Evolutionary conservation across 2,888 invertebrate genomes (phyloP).

Genomic region (Phanerotoma sp.): DNA sequence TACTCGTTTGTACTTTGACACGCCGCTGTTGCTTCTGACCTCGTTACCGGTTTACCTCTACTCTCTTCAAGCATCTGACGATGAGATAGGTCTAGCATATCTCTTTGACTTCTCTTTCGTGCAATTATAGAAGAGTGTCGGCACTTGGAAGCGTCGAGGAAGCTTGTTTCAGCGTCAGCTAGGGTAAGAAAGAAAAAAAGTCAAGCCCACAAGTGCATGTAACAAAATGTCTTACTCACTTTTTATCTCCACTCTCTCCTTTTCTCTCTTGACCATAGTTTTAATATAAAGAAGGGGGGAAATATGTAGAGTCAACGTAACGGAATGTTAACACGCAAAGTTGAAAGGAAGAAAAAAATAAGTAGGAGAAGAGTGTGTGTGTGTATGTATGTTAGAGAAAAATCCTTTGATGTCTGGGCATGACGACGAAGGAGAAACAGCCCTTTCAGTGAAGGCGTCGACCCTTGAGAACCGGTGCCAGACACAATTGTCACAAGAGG

Average conservation of each 20-base stretch:
- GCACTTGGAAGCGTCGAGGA: slow-evolving; percentile 9
- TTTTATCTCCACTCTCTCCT: slow-evolving; percentile 1
- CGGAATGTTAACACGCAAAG: slow-evolving; percentile 27
- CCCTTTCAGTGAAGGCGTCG: slow-evolving; percentile 50
- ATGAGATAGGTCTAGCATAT: slow-evolving; percentile 5
- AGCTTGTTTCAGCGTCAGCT: neutral
- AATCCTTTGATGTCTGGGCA: slow-evolving; percentile 23
- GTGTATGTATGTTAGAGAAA: slow-evolving; percentile 21
- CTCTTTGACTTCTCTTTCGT: slow-evolving; percentile 33
- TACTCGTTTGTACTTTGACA: slow-evolving; percentile 26
- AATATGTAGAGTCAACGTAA: slow-evolving; percentile 23
- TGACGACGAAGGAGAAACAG: slow-evolving; percentile 30
- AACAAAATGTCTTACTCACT: too few relatives aligned
- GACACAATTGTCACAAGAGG: slow-evolving; percentile 52
- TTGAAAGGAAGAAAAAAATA: slow-evolving; percentile 23
- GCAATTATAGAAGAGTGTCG: slow-evolving; percentile 35
- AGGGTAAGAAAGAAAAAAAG: slow-evolving; percentile 1
- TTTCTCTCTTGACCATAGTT: slow-evolving; percentile 8
- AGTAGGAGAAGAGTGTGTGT: slow-evolving; percentile 18
- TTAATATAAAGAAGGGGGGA: neutral
- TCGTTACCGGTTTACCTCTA: slow-evolving; percentile 37
- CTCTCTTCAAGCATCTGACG: slow-evolving; percentile 12
- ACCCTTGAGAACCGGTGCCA: slow-evolving; percentile 48
- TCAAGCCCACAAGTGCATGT: neutral
- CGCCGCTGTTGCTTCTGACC: slow-evolving; percentile 33